Conservation (phyloP, 2,113 vertebrate species). For the Benitochromis conjunctus region DNA sequence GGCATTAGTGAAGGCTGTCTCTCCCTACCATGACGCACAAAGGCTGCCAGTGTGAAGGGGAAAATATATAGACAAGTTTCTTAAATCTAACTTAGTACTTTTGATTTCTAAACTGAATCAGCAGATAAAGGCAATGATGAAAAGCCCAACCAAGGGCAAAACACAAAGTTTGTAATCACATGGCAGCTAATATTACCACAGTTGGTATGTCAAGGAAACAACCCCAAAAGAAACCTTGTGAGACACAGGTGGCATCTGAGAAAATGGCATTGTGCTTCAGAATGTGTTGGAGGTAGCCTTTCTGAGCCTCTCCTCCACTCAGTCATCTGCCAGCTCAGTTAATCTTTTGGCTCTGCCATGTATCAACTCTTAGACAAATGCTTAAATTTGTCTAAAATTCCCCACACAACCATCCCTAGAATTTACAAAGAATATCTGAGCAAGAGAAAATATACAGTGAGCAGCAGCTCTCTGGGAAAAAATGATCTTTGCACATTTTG, state of each 20-base stretch:
- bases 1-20: background rate
- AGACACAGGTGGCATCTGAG: background rate
- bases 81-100: background rate
- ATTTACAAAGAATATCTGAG: background rate
- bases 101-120: background rate
- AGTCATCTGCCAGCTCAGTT: background rate
- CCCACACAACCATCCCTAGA: background rate
- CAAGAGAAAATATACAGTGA: background rate
- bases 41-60: background rate
- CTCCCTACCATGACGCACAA: background rate
- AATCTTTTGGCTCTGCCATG: background rate
- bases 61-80: background rate
- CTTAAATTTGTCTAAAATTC: background rate
- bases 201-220: background rate
- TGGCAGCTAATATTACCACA: background rate
- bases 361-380: background rate
- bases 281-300: background rate
- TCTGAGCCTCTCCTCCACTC: background rate
- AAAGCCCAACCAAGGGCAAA: background rate
- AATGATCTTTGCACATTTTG: background rate
- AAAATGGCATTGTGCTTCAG: background rate
- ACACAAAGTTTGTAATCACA: background rate
- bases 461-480: background rate
- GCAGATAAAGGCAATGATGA: background rate
- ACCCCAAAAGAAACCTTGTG: background rate